Percentiles rank a stretch among this genome's conserved stretches.
phyloP scores from a whole-genome alignment of 2,113 vertebrate species.

The Crypturellus undulatus region DNA sequence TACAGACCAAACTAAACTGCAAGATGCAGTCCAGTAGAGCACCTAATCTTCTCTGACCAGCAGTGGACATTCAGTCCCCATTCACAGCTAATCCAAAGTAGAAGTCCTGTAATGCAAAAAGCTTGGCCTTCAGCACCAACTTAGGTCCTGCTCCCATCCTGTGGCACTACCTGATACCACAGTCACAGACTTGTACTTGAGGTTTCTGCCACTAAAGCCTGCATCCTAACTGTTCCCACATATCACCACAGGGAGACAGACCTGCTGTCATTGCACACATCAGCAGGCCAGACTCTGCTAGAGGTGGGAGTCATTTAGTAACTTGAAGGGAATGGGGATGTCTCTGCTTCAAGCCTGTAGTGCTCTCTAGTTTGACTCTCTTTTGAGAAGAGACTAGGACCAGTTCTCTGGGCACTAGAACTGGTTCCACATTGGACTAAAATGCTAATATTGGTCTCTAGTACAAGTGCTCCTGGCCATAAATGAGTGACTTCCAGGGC shows the following conservation, averaged over 20 bases:
- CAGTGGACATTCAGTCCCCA: fast-evolving
- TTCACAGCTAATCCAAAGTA: fast-evolving
- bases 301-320: not conserved
- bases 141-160: not conserved
- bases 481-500: not conserved
- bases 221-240: not conserved
- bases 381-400: not conserved
- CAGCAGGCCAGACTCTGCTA: not conserved
- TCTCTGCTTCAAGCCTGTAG: not conserved
- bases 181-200: not conserved
- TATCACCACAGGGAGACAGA: not conserved
- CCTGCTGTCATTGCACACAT: fast-evolving
- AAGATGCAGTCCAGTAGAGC: not conserved
- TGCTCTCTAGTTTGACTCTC: not conserved
- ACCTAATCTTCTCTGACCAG: not conserved
- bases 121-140: not conserved
- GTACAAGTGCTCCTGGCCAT: not conserved
- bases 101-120: fast-evolving
- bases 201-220: fast-evolving
- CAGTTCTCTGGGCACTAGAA: not conserved
- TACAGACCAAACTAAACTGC: not conserved
- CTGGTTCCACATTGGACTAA: not conserved
- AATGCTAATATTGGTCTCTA: not conserved
- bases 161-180: fast-evolving
- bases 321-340: not conserved